Percentiles rank a stretch among this genome's conserved stretches.
Evolutionary conservation across 1,140 invertebrate genomes (phyloP).

Genomic region (Calephelis virginiensis): DNA sequence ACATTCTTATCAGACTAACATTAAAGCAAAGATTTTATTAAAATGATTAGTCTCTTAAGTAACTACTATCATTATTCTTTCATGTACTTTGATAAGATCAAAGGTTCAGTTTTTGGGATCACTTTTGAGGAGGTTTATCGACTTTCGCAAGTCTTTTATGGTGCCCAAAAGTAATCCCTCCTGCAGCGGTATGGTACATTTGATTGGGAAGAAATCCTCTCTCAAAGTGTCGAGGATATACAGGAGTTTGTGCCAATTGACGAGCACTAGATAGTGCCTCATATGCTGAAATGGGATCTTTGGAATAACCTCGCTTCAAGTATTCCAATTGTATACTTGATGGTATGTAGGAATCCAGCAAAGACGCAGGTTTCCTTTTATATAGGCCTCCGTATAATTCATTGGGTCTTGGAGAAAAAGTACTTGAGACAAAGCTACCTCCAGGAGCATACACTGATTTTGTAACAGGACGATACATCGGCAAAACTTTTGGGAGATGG

Average conservation of each 20-base stretch:
- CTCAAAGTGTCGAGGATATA: conserved; percentile 60
- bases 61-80: not conserved
- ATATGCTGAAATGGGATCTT: conserved; percentile 65
- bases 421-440: conserved; percentile 36
- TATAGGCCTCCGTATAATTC: conserved; percentile 43
- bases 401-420: conserved; percentile 42
- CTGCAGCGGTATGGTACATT: conserved; percentile 65
- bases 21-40: too few relatives aligned
- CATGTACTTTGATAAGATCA: not conserved
- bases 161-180: conserved; percentile 63
- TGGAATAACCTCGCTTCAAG: conserved; percentile 65
- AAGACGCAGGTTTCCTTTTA: conserved; percentile 62
- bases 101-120: not conserved
- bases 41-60: not conserved
- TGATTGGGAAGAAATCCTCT: conserved; percentile 74
- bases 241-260: conserved; percentile 39
- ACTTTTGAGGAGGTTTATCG: conserved; percentile 34
- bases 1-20: too few relatives aligned
- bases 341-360: conserved; percentile 74
- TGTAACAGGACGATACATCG: conserved; percentile 51
- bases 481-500: conserved; percentile 61
- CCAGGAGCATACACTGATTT: conserved; percentile 49
- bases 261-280: conserved; percentile 61
- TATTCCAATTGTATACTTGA: conserved; percentile 72
- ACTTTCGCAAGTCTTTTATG: conserved; percentile 63